Base-by-base conservation (phyloP, 2,888 invertebrate genomes). In the Tineola bisselliella region DNA sequence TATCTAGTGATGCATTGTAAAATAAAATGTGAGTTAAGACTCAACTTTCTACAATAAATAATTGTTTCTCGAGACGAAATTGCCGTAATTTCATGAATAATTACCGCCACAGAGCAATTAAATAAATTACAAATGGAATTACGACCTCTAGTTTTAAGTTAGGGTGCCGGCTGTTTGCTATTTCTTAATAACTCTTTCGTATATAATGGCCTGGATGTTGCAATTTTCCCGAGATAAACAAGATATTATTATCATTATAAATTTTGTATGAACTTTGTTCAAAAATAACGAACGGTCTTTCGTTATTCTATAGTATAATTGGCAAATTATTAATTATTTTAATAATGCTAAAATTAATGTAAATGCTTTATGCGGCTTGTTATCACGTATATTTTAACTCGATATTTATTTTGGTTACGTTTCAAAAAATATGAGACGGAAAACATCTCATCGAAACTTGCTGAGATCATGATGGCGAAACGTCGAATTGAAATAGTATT, bases 1-100 rank as follows among this genome's bases (percentile, higher is more conserved):
- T 84, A 86, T 87, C 86, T 79, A 66, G 71, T 75, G 75, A 77
- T 78, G 77, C 75, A 81, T 81, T 79, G 79, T 76, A 74, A 72
- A 82, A 83, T 81, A 84, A 86, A 87, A 84, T 84, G 81, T 84
- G 83, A 86, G 77, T 86, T 86, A 86, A 77, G 77, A 76, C 77
- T 79, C 73, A 83, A 87, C 82, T 86, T 87, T 84, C 81, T 72
- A 84, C 80, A 83, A 86, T 87, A 87, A 87, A 87, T 87, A 86
- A 86, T 84, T 86, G 86, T 86, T 86, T 84, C 84, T 74, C 73
- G 66, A 77, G 81, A 76, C 84, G 76, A 86, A 87, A 87, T 87
- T 84, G 84, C 87, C 83, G 87, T 84, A 87, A 87, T 87, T 87
- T 86, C 84, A 87, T 87, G 87, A 87, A 86, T 87, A 87, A 87